Base-by-base conservation (phyloP, 2,113 vertebrate species). In the Cyanoramphus novaezelandiae region DNA sequence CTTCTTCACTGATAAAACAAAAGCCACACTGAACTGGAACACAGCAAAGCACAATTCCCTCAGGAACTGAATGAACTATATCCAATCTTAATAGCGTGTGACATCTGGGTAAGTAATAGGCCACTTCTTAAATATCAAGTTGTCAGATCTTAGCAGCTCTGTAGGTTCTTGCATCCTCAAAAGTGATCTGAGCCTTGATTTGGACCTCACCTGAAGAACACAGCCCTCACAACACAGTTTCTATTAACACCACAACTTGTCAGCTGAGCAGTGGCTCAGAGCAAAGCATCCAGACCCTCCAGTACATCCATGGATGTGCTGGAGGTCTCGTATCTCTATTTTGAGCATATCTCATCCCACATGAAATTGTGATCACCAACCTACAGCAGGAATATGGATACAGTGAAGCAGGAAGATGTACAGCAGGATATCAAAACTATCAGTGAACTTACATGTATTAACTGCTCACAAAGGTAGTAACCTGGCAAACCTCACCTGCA, bases 261-360 rank as follows among this genome's bases (percentile, higher is more conserved):
- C 44, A 91, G 43, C 35, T 55, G 31, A 74, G 37, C 31, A 7
- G 0, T 37, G 20, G 7, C 74, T 87, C 72, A 75, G n/a, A 92
- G 33, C 12, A 89, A 71, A 91, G 68, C 68, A 59, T 9, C 18
- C 44, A 59, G 44, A 62, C 24, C 7, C 37, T 72, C 16, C 68
- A 83, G 75, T 23, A 67, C 11, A 27, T 20, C 39, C 1, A 0
- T 6, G 37, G 44, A 13, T 37, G 28, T 6, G n/a, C 0, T 83
- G 44, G 37, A 80, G 39, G 24, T 31, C 53, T 65, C 5, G 0
- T 27, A 25, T 18, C 76, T 83, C 47, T 65, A 3, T 39, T 63
- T 47, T 24, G 49, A 78, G 50, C 49, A 15, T 44, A 37, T 7
- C n/a, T 59, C 47, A 83, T 23, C 46, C 28, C 37, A 50, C 1